phyloP scores from a whole-genome alignment of 2,888 invertebrate species.

The Gymnosoma rotundatum region DNA sequence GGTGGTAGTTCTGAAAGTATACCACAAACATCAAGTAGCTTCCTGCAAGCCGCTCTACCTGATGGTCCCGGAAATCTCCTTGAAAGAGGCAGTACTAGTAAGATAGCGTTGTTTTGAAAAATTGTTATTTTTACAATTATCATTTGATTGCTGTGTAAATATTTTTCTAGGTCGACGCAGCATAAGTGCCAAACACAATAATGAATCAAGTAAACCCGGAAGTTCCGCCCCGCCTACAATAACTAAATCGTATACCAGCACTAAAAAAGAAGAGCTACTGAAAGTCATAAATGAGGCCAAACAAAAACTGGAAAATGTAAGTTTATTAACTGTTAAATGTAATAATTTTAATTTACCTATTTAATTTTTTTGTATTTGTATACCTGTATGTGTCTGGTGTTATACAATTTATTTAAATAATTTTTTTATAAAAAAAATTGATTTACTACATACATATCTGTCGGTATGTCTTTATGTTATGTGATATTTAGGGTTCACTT shows the following conservation, averaged over 20 bases:
- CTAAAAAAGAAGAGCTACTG: slow-evolving; percentile 88
- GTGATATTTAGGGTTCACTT: slow-evolving; percentile 78
- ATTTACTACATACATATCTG: slow-evolving; percentile 59
- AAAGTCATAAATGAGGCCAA: slow-evolving; percentile 92
- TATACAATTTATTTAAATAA: slow-evolving; percentile 71
- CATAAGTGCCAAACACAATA: slow-evolving; percentile 85
- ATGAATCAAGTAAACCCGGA: slow-evolving; percentile 78
- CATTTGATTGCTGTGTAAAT: not conserved
- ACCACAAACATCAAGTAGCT: slow-evolving; percentile 79
- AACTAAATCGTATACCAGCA: slow-evolving; percentile 82
- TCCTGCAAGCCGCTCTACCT: slow-evolving; percentile 81
- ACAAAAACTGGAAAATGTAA: slow-evolving; percentile 92
- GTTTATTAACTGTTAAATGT: slow-evolving; percentile 76
- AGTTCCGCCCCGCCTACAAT: slow-evolving; percentile 78
- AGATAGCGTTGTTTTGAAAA: slow-evolving; percentile 51
- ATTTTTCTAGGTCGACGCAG: slow-evolving; percentile 83
- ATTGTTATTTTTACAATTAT: not conserved
- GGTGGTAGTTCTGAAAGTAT: slow-evolving; percentile 88
- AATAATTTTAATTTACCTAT: not conserved
- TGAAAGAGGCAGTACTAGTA: slow-evolving; percentile 81
- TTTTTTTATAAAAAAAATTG: slow-evolving; percentile 71
- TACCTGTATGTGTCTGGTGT: slow-evolving; percentile 68
- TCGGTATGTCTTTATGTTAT: slow-evolving; percentile 55
- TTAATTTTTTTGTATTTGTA: slow-evolving; percentile 42
- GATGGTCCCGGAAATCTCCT: slow-evolving; percentile 81